These are phyloP conservation scores for Meloidogyne chitwoodi DNA, from an alignment of 1,140 invertebrate genomes.

Conservation along the genomic window DNA sequence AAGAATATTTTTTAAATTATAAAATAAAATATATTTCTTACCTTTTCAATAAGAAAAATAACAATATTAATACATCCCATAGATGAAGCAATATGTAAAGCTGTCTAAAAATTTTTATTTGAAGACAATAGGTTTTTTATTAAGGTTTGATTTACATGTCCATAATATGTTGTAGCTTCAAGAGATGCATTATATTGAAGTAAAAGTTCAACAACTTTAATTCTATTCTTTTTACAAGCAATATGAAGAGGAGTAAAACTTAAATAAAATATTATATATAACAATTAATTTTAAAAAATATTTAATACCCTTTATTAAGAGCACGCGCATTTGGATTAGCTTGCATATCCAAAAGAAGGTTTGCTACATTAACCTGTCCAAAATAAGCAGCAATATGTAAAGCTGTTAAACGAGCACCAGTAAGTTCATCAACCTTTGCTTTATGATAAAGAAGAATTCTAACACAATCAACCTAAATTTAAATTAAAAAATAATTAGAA, in stretches of 20 bases:
- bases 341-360: conserved; percentile 87
- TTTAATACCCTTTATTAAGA: conserved; percentile 74
- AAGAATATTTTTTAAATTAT: not conserved
- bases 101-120: too few relatives aligned
- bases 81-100: conserved; percentile 92
- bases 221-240: conserved; percentile 93
- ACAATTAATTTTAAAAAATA: not conserved
- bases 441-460: conserved; percentile 90
- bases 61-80: conserved; percentile 99
- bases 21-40: not conserved
- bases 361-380: conserved; percentile 89
- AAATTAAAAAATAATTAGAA: not conserved
- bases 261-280: not conserved
- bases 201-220: conserved; percentile 86
- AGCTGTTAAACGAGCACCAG: conserved; percentile 95
- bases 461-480: conserved; percentile 72
- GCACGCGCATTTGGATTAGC: conserved; percentile 87
- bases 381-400: conserved; percentile 88
- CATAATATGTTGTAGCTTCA: conserved; percentile 82
- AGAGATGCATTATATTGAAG: conserved; percentile 85
- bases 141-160: too few relatives aligned
- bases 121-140: too few relatives aligned
- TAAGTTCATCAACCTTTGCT: conserved; percentile 91
- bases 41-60: conserved; percentile 86
- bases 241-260: conserved; percentile 87